A percentile compares a stretch with the other conserved stretches of the same genome.
Evolutionary conservation across 2,113 vertebrate species (phyloP).

Genomic region (Microcebus griseorufus): DNA sequence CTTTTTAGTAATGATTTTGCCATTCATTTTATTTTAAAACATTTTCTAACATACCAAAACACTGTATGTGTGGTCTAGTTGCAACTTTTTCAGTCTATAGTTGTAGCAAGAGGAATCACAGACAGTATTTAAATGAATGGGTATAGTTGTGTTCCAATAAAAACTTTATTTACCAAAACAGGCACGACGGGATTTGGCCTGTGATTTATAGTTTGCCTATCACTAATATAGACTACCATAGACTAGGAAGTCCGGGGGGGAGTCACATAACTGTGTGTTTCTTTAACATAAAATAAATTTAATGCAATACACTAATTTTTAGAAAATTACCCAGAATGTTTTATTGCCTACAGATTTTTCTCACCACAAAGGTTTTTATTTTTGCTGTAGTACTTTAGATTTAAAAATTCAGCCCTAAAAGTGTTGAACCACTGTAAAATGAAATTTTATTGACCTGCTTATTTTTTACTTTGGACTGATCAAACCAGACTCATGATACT

Average conservation of each 20-base stretch:
- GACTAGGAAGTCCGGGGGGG: fast-evolving
- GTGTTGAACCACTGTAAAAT: not conserved
- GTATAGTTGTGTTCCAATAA: not conserved
- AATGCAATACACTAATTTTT: not conserved
- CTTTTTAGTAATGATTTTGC: conserved; percentile 44
- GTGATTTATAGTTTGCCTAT: not conserved
- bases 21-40: conserved; percentile 64
- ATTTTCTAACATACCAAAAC: not conserved
- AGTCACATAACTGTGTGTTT: not conserved
- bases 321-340: not conserved
- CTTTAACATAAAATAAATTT: conserved; percentile 67
- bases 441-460: not conserved
- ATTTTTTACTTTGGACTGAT: not conserved
- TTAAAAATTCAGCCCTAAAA: not conserved
- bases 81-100: not conserved
- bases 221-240: not conserved
- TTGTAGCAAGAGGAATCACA: not conserved
- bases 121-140: not conserved
- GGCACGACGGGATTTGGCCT: not conserved
- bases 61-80: not conserved
- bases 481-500: not conserved
- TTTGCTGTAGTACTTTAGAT: not conserved
- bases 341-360: not conserved
- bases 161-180: not conserved
- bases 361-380: not conserved